Conservation (phyloP, 2,113 vertebrate genomes). For the Ptyas mucosa region DNA sequence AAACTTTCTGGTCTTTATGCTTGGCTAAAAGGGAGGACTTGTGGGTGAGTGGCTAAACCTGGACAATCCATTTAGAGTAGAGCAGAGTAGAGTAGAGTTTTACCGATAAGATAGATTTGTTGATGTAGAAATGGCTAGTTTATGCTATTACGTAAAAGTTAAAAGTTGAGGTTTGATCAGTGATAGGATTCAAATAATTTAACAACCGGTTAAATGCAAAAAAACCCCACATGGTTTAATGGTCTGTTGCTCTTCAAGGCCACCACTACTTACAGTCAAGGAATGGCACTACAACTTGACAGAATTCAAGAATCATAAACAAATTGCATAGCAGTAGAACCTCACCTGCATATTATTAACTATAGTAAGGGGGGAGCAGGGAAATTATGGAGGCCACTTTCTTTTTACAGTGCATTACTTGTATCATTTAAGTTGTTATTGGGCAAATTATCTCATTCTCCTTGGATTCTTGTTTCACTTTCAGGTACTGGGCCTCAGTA, state of each 20-base stretch:
- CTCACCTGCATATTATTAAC: neutral
- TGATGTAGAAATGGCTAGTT: too few species aligned
- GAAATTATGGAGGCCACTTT: neutral
- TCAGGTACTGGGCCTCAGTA: conserved; percentile 56
- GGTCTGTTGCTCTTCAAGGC: neutral
- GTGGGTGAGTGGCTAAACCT: neutral
- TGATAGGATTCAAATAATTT: too few species aligned
- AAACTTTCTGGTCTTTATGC: neutral
- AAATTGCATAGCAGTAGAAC: neutral
- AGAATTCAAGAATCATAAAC: neutral
- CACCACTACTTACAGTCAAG: neutral
- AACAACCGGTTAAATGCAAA: too few species aligned
- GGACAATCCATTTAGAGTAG: neutral
- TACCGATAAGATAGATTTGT: too few species aligned
- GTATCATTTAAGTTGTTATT: neutral
- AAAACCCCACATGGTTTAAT: too few species aligned
- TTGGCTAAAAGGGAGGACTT: neutral
- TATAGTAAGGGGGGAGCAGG: neutral
- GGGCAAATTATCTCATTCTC: neutral
- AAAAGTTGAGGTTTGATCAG: too few species aligned
- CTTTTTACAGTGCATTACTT: neutral
- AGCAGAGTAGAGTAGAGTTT: too few species aligned
- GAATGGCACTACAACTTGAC: neutral
- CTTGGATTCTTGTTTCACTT: conserved; percentile 29
- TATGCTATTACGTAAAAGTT: too few species aligned